Evolutionary conservation across 2,888 invertebrate genomes (phyloP).

Genomic region (Sesia apiformis): DNA sequence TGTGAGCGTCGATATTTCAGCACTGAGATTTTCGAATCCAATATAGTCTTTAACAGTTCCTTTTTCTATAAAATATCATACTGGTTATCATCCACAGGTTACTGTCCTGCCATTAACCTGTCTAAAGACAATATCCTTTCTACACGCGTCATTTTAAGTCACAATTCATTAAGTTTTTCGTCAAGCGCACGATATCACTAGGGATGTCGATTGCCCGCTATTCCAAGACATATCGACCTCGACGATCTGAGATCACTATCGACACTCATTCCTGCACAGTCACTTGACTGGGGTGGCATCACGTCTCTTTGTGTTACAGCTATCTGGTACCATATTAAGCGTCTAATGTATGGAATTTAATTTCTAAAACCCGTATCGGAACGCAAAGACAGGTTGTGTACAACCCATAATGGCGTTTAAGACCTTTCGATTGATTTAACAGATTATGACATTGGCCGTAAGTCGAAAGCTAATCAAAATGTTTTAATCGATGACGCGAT

Average conservation of each 20-base stretch:
- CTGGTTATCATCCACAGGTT: no score
- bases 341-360: conserved; percentile 69
- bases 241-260: conserved; percentile 65
- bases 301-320: conserved; percentile 63
- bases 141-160: conserved; percentile 63
- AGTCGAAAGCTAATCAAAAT: conserved; percentile 74
- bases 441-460: conserved; percentile 67
- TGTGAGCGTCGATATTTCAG: no score
- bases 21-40: no score
- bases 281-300: conserved; percentile 71
- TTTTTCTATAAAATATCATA: no score
- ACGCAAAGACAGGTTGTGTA: conserved; percentile 46
- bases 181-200: conserved; percentile 64
- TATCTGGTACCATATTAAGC: conserved; percentile 65
- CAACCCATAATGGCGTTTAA: conserved; percentile 50
- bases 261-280: conserved; percentile 62
- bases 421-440: conserved; percentile 49
- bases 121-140: conserved; percentile 13
- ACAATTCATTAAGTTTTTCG: conserved; percentile 71
- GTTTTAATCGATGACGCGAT: conserved; percentile 73
- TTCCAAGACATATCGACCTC: conserved; percentile 62
- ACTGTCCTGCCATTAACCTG: not conserved
- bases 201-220: conserved; percentile 65
- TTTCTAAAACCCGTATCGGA: conserved; percentile 49
- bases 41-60: no score